phyloP scores from a whole-genome alignment of 2,113 vertebrate species.

The Actinemys pallida region DNA sequence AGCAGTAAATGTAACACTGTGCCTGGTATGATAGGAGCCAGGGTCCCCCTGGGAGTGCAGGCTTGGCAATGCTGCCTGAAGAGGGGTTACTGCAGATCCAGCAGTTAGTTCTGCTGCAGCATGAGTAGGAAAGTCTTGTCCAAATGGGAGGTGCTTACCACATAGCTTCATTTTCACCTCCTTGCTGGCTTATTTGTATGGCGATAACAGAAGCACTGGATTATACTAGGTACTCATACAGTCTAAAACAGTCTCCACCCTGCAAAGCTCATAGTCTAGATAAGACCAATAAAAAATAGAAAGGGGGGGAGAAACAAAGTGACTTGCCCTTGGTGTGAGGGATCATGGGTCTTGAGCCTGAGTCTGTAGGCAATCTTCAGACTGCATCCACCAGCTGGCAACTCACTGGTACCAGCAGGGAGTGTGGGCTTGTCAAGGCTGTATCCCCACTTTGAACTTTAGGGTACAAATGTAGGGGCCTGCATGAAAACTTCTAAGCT shows the following conservation, averaged over 20 bases:
- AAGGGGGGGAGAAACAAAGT: not conserved
- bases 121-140: accelerated
- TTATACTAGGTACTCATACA: not conserved
- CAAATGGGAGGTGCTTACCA: accelerated
- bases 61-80: not conserved
- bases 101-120: not conserved
- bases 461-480: too few species aligned
- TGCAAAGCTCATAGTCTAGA: not conserved
- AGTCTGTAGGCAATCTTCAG: too few species aligned
- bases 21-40: not conserved
- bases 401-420: too few species aligned
- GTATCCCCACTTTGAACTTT: too few species aligned
- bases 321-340: not conserved
- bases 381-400: too few species aligned
- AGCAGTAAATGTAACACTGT: not conserved
- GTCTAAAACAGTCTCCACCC: accelerated
- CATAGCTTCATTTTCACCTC: not conserved
- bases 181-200: not conserved
- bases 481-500: too few species aligned
- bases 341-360: too few species aligned
- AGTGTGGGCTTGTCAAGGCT: too few species aligned
- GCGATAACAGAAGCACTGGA: accelerated
- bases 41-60: not conserved
- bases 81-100: not conserved
- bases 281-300: not conserved